Evolutionary conservation across 2,797 vertebrate genomes (phyloP), one percentile per base, ranked within the genome.

Genomic region (Platalea minor): DNA sequence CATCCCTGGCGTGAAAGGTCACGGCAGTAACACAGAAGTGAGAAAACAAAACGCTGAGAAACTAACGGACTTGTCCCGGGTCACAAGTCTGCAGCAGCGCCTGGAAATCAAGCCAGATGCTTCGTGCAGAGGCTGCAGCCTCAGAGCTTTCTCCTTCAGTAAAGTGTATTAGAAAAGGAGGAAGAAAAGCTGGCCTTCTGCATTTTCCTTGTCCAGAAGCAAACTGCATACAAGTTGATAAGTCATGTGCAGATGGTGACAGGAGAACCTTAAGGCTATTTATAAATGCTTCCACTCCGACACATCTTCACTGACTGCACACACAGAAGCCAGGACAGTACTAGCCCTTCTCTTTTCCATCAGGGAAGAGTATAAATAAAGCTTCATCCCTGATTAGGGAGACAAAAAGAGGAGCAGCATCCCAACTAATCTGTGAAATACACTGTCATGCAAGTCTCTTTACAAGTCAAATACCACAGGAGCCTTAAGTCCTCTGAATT

Each of bases 321-420:
- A 69, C 69, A 76, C 64, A 57, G 41, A 57, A 45, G 53, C 41
- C 83, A 94, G 73, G 78, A 37, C 82, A 72, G 73, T 15, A 39
- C 76, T 39, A 69, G 63, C 35, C 68, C 82, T 90, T 74, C 85
- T 61, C 68, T 54, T 11, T 41, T 59, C 85, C 74, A 70, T 37
- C 70, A 48, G 45, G 23, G 45, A 53, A 31, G 84, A 75, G 37
- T 53, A 83, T 43, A 91, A 94, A 93, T 88, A 96, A 91, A 95
- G 85, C 94, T 93, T 94, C 88, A 92, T 74, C 87, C 88, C 95
- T 26, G 68, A 94, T 92, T 70, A 95, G 75, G 72, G 73, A 89
- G 80, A 60, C 85, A 88, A 81, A 77, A 63, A 1, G 68, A 93
- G 35, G 63, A 88, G 75, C 94, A 80, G 93, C 78, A 93, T 80